Conservation (phyloP, 2,888 invertebrate species). For the Idaea biselata region DNA sequence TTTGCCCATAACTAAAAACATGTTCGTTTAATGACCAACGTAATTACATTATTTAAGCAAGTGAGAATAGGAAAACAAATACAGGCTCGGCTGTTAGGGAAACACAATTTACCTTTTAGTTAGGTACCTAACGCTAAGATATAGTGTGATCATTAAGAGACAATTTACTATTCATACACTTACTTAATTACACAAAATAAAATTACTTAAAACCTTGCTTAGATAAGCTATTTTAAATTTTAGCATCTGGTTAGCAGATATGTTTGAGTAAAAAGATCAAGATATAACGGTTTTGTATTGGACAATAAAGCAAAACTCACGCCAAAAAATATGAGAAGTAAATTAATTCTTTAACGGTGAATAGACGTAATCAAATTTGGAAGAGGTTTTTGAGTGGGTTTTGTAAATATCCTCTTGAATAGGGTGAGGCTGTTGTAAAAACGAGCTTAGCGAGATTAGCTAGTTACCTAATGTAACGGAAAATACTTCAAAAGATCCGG, state of each 20-base stretch:
- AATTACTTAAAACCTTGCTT: not conserved
- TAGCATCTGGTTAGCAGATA: conserved; percentile 2
- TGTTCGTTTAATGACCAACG: conserved; percentile 10
- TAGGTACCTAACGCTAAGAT: conserved; percentile 20
- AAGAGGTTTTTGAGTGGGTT: conserved; percentile 43
- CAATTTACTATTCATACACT: conserved; percentile 22
- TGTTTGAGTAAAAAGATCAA: conserved; percentile 12
- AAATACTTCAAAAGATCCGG: conserved; percentile 56
- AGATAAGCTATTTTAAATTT: not conserved
- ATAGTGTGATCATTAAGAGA: conserved; percentile 20
- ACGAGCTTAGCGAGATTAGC: conserved; percentile 55
- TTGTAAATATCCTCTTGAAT: conserved; percentile 44
- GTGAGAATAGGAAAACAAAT: conserved; percentile 28
- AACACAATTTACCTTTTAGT: conserved; percentile 31
- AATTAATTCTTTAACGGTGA: conserved; percentile 24
- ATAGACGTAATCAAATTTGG: conserved; percentile 47
- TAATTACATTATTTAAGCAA: conserved; percentile 29
- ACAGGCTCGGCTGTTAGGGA: conserved; percentile 18
- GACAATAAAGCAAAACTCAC: conserved; percentile 4
- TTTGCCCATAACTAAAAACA: conserved; percentile 13
- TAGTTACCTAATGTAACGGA: conserved; percentile 64
- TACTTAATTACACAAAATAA: not conserved
- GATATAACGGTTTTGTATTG: conserved; percentile 11
- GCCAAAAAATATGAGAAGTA: conserved; percentile 21
- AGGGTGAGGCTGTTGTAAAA: conserved; percentile 35